phyloP scores from a whole-genome alignment of 2,113 vertebrate species.

The Podocnemis expansa region DNA sequence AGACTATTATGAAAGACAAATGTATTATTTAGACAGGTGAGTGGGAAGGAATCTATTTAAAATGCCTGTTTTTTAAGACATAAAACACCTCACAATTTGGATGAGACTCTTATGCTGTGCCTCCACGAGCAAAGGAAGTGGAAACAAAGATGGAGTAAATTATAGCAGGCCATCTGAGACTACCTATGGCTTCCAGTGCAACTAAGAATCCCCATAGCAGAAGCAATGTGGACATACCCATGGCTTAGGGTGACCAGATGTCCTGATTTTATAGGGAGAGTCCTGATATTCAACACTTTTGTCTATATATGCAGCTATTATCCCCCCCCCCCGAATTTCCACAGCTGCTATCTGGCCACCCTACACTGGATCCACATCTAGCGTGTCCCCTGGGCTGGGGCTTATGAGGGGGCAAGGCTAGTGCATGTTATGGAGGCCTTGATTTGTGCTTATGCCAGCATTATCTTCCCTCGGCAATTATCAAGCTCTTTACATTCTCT shows the following conservation, averaged over 20 bases:
- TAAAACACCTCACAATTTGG: not conserved
- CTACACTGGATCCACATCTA: not conserved
- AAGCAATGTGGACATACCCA: slow-evolving; percentile 11
- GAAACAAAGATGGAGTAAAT: slow-evolving; percentile 26
- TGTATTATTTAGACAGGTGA: not conserved
- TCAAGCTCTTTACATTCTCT: not conserved
- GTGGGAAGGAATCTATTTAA: not conserved
- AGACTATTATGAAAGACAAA: not conserved
- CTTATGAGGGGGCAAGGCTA: slow-evolving; percentile 4
- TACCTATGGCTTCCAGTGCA: slow-evolving; percentile 9
- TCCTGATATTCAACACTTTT: not conserved
- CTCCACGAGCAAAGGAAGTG: slow-evolving; percentile 17
- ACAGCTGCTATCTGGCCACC: not conserved
- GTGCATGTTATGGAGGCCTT: not conserved
- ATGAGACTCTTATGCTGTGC: not conserved
- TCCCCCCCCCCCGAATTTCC: not conserved
- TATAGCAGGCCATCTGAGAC: slow-evolving; percentile 34
- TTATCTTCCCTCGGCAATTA: not conserved
- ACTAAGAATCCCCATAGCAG: slow-evolving; percentile 41
- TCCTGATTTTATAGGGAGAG: not conserved
- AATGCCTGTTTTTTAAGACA: not conserved
- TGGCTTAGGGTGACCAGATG: not conserved
- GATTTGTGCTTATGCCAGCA: not conserved
- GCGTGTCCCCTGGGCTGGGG: slow-evolving; percentile 29
- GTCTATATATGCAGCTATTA: not conserved